phyloP scores from a whole-genome alignment of 2,113 vertebrate genomes.

The Prionailurus viverrinus region DNA sequence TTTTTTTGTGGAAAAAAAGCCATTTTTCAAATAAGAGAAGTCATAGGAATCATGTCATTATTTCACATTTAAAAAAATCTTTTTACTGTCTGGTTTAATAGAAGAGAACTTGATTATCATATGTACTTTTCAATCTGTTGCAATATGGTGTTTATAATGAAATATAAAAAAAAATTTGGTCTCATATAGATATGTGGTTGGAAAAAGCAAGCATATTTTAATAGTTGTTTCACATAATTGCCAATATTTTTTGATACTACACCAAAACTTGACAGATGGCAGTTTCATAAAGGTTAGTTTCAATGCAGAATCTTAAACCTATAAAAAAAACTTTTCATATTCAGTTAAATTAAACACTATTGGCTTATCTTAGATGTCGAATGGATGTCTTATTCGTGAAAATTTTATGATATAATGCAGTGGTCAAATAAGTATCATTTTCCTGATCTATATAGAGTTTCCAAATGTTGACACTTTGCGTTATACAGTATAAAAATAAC shows the following conservation, averaged over 20 bases:
- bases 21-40: background rate
- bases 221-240: conserved; percentile 48
- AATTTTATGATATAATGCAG: background rate
- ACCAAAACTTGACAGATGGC: conserved; percentile 59
- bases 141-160: conserved; percentile 51
- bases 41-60: background rate
- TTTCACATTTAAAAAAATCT: background rate
- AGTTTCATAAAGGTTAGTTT: conserved; percentile 49
- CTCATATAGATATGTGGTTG: background rate
- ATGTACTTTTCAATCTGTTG: background rate
- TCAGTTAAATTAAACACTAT: background rate
- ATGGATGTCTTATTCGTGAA: conserved; percentile 15
- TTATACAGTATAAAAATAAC: conserved; percentile 23
- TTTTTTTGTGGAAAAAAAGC: background rate
- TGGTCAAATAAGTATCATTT: conserved; percentile 18
- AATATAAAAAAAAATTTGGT: conserved; percentile 45
- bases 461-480: background rate
- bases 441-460: background rate
- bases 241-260: conserved; percentile 37
- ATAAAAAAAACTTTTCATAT: background rate
- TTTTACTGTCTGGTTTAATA: background rate
- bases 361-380: background rate
- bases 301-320: conserved; percentile 34
- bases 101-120: conserved; percentile 3
- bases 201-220: conserved; percentile 18